Percentiles rank a stretch among this genome's conserved stretches.
Evolutionary conservation across 2,113 vertebrate species (phyloP).

Genomic region (Rutilus rutilus): DNA sequence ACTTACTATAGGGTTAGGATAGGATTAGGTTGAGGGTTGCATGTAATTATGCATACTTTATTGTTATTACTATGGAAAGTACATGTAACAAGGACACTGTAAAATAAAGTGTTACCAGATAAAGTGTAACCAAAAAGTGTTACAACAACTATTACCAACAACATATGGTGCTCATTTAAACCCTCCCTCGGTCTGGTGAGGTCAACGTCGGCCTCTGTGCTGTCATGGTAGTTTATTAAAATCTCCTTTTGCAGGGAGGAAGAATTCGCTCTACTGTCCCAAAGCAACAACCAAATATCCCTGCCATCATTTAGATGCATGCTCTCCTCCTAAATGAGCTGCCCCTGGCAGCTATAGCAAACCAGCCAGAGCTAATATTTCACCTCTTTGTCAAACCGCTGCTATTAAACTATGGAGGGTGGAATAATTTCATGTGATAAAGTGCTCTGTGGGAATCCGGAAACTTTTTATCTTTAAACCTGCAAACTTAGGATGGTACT

Average conservation of each 20-base stretch:
- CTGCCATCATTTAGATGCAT: slow-evolving; percentile 41
- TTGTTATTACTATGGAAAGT: no score
- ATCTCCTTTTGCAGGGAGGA: slow-evolving; percentile 43
- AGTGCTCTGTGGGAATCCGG: slow-evolving; percentile 4
- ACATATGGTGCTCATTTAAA: slow-evolving; percentile 30
- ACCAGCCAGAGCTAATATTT: slow-evolving; percentile 55
- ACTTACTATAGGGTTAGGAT: no score
- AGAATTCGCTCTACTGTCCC: slow-evolving; percentile 50
- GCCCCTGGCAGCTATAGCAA: slow-evolving; percentile 49
- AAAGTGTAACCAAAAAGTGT: not conserved
- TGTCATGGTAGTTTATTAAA: slow-evolving; percentile 56
- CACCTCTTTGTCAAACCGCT: slow-evolving; percentile 39
- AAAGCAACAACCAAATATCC: slow-evolving; percentile 36
- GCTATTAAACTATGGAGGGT: slow-evolving; percentile 37
- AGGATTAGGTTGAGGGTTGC: no score
- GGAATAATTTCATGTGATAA: slow-evolving; percentile 37
- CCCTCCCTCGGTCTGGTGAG: slow-evolving; percentile 37
- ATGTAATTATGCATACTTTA: no score
- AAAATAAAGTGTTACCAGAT: not conserved
- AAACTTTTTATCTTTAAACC: slow-evolving; percentile 22
- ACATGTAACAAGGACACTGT: no score
- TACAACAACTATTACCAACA: not conserved
- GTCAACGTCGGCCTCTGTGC: slow-evolving; percentile 37
- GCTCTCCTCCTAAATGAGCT: slow-evolving; percentile 54
- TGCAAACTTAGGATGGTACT: slow-evolving; percentile 10